These are phyloP conservation scores for Steinernema carpocapsae DNA, from an alignment of 2,888 invertebrate genomes.

Conservation along the genomic window DNA sequence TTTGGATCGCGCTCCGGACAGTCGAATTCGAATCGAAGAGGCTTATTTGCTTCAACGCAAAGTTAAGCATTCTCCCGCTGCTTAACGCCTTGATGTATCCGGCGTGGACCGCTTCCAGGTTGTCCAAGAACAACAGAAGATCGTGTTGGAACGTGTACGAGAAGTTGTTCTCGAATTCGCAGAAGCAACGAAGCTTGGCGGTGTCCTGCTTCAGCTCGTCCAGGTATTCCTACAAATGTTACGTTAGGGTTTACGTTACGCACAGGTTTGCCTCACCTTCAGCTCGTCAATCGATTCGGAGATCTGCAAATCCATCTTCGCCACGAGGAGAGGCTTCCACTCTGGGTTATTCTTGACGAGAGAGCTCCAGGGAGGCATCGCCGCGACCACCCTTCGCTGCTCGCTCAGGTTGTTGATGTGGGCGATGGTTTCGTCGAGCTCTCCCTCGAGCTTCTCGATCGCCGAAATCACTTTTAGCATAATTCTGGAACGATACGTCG, in stretches of 20 bases:
- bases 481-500: background rate
- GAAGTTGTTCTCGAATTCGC: background rate
- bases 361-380: constrained; percentile 7
- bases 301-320: background rate
- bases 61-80: background rate
- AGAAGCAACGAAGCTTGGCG: background rate
- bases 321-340: background rate
- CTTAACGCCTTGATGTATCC: background rate
- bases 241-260: background rate
- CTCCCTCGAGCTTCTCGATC: background rate
- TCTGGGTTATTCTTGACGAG: background rate
- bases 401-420: background rate
- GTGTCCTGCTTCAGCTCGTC: background rate
- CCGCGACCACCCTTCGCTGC: background rate
- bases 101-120: background rate
- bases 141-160: constrained; percentile 4
- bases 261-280: background rate
- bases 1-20: constrained; percentile 2
- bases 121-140: background rate
- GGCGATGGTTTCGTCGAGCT: background rate
- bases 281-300: background rate
- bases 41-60: background rate
- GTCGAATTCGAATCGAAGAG: constrained; percentile 8
- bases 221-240: background rate
- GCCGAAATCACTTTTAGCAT: background rate